Base-by-base conservation (phyloP, 2,888 invertebrate species). In the Hypsopygia costalis region DNA sequence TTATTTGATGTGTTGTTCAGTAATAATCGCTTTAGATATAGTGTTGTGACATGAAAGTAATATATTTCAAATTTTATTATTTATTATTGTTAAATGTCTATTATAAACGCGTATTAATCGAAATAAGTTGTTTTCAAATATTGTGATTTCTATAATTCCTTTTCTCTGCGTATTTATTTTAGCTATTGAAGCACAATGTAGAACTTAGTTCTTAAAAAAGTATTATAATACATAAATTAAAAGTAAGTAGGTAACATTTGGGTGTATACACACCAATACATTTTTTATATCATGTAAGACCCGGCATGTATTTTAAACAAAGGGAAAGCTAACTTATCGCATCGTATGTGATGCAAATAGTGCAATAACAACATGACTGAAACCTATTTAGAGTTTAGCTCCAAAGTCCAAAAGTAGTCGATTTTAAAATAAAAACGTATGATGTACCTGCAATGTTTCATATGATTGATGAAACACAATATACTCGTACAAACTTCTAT, bases 141-240 rank as follows among this genome's bases (percentile, higher is more conserved):
- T 33, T 39, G 38, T 38, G 38, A 38, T 38, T 39, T 34, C 1
- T 35, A 28, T 20, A 5, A 37, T 35, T 35, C 11, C 12, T 37
- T 25, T 11, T 29, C 28, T 35, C n/a, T 28, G 10, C 11, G 11
- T 25, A 37, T 25, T 33, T 27, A 16, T 33, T 27, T 32, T 39
- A 12, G 21, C 12, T 28, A 29, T 32, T 28, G 11, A 36, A 40
- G 46, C 49, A 44, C 49, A 49, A 49, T 38, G 39, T 11, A 32
- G 44, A 47, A 44, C 47, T 35, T 43, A 45, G 47, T 47, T 47
- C 44, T 39, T 27, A 9, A 30, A 29, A 32, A 38, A 16, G 36
- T 38, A 38, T 38, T 32, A 25, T 32, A 6, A n/a, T 36, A 25
- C 4, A 16, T 16, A 16, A n/a, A 16, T 16, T 16, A 4, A 16